phyloP scores from a whole-genome alignment of 2,797 vertebrate species.

The Spinibarbus caldwelli region DNA sequence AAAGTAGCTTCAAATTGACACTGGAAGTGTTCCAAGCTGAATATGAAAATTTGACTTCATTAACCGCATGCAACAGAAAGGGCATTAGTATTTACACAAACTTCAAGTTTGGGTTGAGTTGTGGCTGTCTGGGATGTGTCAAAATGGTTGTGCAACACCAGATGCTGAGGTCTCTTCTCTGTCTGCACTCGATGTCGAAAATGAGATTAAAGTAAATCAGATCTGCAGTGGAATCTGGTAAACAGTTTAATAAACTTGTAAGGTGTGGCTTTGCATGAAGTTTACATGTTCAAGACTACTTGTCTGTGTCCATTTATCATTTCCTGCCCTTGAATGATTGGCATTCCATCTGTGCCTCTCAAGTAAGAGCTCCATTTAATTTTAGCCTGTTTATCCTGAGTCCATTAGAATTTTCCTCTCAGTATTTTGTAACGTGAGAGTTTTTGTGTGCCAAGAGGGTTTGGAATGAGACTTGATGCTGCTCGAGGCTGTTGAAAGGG shows the following conservation, averaged over 20 bases:
- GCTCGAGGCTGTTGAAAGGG: neutral
- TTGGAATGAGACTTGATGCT: neutral
- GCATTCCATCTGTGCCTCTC: neutral
- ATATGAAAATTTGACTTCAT: neutral
- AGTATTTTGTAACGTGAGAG: neutral
- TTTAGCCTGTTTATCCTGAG: neutral
- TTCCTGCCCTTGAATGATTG: neutral
- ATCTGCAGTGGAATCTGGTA: conserved; percentile 57
- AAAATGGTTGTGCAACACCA: neutral
- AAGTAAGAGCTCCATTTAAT: neutral
- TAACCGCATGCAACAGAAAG: neutral
- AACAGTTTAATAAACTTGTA: conserved; percentile 51
- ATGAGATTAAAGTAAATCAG: conserved; percentile 54
- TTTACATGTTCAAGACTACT: neutral
- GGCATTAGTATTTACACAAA: neutral
- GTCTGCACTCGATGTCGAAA: conserved; percentile 24
- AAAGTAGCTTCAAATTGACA: neutral
- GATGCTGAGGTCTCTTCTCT: neutral
- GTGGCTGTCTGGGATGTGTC: neutral
- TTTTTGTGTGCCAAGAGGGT: neutral
- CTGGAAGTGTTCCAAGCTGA: neutral
- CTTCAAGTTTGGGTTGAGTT: neutral
- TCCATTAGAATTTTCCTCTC: neutral
- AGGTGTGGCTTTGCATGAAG: conserved; percentile 14
- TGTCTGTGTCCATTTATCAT: neutral